Conservation (phyloP, 53 echinoderm and acorn worm species). For the Mesocentrotus franciscanus region DNA sequence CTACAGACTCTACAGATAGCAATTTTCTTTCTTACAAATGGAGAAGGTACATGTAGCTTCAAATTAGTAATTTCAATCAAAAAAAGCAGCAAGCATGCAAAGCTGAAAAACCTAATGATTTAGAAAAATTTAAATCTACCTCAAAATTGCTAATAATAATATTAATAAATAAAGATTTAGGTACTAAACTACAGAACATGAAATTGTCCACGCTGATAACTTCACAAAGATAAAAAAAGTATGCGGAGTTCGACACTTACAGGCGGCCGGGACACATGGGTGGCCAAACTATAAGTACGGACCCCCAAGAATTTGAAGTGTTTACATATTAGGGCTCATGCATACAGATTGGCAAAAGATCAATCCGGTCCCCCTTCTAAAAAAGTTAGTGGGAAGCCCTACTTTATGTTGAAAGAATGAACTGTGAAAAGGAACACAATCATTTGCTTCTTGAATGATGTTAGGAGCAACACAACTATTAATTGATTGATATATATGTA, state of each 20-base stretch:
- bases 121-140: neutral
- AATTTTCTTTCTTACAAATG: neutral
- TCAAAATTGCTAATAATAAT: neutral
- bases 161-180: neutral
- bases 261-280: no score
- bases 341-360: no score
- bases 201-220: neutral
- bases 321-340: no score
- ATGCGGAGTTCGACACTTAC: no score
- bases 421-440: neutral
- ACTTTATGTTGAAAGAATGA: neutral
- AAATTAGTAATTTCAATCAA: neutral
- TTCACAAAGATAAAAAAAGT: no score
- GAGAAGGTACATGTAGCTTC: neutral
- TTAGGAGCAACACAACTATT: constrained; percentile 13
- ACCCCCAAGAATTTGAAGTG: no score
- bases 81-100: neutral
- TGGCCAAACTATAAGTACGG: no score
- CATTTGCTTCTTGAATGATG: neutral
- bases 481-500: neutral
- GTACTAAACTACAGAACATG: neutral
- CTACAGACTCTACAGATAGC: no score
- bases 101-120: neutral
- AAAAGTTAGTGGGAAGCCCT: no score
- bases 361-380: no score